These are phyloP conservation scores for Vireo altiloquus DNA, from an alignment of 2,113 vertebrate genomes.

Conservation along the genomic window DNA sequence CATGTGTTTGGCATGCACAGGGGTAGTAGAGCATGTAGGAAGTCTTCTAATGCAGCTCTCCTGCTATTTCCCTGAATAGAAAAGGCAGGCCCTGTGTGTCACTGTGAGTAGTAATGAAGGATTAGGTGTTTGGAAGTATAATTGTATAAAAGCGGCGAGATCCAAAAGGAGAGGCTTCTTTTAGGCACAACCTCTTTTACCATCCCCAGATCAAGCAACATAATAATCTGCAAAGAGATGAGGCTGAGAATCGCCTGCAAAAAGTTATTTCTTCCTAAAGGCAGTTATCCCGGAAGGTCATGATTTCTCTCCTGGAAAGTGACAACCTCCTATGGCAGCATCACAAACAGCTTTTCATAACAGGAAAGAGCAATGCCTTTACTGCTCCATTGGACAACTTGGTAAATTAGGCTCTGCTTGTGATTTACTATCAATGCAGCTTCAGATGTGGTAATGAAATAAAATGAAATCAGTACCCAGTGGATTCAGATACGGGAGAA, in stretches of 20 bases:
- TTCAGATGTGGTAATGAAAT: slow-evolving; percentile 33
- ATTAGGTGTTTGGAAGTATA: background rate
- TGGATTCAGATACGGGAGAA: background rate
- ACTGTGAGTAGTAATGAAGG: background rate
- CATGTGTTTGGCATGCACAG: fast-evolving
- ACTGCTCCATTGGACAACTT: background rate
- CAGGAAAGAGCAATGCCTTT: background rate
- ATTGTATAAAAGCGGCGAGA: background rate
- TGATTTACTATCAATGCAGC: slow-evolving; percentile 10
- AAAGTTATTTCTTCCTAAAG: background rate
- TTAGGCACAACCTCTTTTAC: background rate
- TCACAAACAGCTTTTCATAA: background rate
- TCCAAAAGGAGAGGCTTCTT: background rate
- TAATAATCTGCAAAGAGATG: background rate
- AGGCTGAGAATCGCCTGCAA: background rate
- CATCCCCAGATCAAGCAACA: background rate
- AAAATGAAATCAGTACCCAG: background rate
- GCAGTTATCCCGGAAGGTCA: background rate
- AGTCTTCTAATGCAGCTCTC: background rate
- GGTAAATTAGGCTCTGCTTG: background rate
- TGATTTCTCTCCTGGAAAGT: background rate
- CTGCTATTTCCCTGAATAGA: background rate
- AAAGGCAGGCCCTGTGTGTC: background rate
- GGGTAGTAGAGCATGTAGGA: background rate
- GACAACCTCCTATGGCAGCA: background rate